Evolutionary conservation across 2,888 invertebrate genomes (phyloP), one percentile per base, ranked within the genome.

Genomic region (Scaptomyza polygonia): DNA sequence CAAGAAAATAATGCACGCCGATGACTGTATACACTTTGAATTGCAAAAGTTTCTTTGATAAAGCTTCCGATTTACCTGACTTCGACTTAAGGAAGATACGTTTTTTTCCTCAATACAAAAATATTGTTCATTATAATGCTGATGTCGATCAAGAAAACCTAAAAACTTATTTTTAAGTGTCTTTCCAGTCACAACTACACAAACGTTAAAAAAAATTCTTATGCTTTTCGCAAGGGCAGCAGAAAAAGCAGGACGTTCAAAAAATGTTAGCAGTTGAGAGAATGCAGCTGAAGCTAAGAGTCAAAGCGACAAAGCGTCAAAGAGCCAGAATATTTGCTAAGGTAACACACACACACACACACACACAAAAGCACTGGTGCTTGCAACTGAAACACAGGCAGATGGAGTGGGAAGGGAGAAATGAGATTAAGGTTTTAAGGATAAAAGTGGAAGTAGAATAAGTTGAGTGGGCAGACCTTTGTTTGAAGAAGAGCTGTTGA

Each of bases 271-370:
- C 40, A 49, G 48, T 25, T 30, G 12, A 7, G 14, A 39, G 51
- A 64, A 58, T 58, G 57, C 71, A 53, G 21, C 16, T 21, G 14
- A 29, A 34, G 49, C 51, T 27, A 8, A 3, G 12, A 6, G 27
- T 16, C 16, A 69, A 51, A 40, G 56, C 25, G 29, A 2, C 51
- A 74, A 69, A 69, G 47, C 36, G 53, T 63, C 75, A 68, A 54
- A 74, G 54, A 55, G 51, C 29, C 58, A 59, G 44, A 29, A 57
- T n/a, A 72, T 64, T 45, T 51, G 58, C 49, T 43, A 34, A 54
- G 44, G 29, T 27, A 40, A 39, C 29, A 36, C 53, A 42, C 9
- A 47, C 9, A 47, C 44, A 42, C 75, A 44, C 40, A 39, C 34
- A 55, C 49, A 48, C 30, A 49, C 48, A 34, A 32, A 21, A 29